Evolutionary conservation across 2,797 vertebrate species (phyloP).

Genomic region (Phrynocephalus guinanensis): DNA sequence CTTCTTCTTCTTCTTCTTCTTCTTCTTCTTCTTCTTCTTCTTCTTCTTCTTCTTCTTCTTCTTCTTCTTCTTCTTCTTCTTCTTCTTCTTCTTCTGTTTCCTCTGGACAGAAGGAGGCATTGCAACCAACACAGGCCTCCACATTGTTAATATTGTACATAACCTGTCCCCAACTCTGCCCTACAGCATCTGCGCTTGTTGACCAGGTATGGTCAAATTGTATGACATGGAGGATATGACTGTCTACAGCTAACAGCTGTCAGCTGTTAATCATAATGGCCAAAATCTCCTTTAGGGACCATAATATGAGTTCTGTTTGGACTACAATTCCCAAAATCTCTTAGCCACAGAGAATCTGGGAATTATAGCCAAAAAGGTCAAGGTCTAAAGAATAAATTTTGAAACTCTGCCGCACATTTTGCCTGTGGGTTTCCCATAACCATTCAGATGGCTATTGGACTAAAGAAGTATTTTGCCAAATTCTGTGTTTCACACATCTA

Average conservation of each 20-base stretch:
- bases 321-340: too few relatives aligned
- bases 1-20: too few relatives aligned
- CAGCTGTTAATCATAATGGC: background rate
- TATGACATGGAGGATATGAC: background rate
- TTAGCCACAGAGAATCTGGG: too few relatives aligned
- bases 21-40: too few relatives aligned
- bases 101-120: background rate
- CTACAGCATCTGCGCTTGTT: background rate
- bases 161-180: too few relatives aligned
- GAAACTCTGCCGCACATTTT: too few relatives aligned
- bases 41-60: too few relatives aligned
- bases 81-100: too few relatives aligned
- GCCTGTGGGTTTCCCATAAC: background rate
- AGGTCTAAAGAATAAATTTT: too few relatives aligned
- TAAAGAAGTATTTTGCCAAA: background rate
- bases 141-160: background rate
- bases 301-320: background rate
- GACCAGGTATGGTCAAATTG: background rate
- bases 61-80: too few relatives aligned
- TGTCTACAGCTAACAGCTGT: background rate
- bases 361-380: too few relatives aligned
- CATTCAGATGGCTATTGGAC: background rate
- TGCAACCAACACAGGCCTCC: too few relatives aligned
- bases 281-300: background rate
- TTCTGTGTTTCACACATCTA: background rate